A percentile compares a stretch with the other conserved stretches of the same genome.
Conservation (phyloP, 2,888 invertebrate genomes). For the Trichogramma dendrolimi region DNA sequence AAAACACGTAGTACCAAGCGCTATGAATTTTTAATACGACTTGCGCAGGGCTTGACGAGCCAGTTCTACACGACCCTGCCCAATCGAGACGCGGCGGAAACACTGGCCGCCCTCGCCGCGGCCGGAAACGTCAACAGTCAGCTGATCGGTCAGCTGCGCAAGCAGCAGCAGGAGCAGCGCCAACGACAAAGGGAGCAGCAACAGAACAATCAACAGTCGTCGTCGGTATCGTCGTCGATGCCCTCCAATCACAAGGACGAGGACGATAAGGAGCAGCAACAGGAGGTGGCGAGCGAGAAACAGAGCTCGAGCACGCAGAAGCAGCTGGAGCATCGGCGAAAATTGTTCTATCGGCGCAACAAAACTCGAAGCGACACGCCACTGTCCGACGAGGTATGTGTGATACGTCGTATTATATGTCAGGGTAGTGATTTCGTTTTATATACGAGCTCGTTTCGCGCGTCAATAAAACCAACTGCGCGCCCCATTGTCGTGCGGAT, state of each 20-base stretch:
- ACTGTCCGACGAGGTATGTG: constrained; percentile 14
- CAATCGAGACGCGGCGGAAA: constrained; percentile 61
- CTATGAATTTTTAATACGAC: neutral
- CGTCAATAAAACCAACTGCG: too few relatives aligned
- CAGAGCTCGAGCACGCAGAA: constrained; percentile 2
- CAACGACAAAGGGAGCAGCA: constrained; percentile 39
- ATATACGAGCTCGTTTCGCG: too few relatives aligned
- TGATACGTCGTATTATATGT: too few relatives aligned
- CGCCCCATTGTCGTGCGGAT: too few relatives aligned
- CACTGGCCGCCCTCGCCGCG: constrained; percentile 59
- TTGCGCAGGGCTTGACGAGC: constrained; percentile 30
- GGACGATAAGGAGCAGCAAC: constrained; percentile 5
- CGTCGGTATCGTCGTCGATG: constrained; percentile 37
- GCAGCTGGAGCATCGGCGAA: constrained; percentile 8
- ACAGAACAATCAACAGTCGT: constrained; percentile 46
- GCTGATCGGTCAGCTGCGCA: constrained; percentile 40
- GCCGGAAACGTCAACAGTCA: constrained; percentile 55
- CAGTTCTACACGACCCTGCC: constrained; percentile 60
- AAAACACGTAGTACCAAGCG: neutral
- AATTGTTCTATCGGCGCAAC: constrained; percentile 12
- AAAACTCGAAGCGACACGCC: constrained; percentile 27
- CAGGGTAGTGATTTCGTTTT: too few relatives aligned
- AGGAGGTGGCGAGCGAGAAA: constrained; percentile 1
- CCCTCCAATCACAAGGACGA: constrained; percentile 37
- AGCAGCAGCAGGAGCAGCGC: constrained; percentile 37